These are phyloP conservation scores for Acanthiza pusilla DNA, from an alignment of 2,797 vertebrate genomes.

Conservation along the genomic window DNA sequence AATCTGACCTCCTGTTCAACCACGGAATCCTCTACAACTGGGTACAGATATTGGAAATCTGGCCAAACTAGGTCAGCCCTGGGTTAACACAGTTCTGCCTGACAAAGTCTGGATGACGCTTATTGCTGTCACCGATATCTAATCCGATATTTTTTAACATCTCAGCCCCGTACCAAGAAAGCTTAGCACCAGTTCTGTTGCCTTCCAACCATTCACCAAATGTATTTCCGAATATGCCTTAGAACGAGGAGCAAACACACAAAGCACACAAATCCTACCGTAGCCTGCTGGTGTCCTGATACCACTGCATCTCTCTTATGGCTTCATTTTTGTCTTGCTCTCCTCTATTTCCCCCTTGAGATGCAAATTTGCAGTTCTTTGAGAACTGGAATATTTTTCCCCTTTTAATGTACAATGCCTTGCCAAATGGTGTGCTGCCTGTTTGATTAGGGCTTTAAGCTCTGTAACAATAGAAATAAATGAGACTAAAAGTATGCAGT, in stretches of 20 bases:
- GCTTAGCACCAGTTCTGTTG: background rate
- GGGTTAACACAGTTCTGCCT: background rate
- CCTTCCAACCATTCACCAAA: background rate
- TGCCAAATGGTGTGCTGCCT: background rate
- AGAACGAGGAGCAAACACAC: background rate
- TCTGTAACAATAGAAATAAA: background rate
- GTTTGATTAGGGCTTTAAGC: background rate
- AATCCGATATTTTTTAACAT: background rate
- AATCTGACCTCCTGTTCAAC: background rate
- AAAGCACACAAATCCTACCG: background rate
- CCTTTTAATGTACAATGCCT: background rate
- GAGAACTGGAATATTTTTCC: background rate
- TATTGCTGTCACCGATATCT: background rate
- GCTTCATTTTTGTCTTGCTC: background rate
- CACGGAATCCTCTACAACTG: background rate
- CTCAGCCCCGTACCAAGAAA: background rate
- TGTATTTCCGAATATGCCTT: background rate
- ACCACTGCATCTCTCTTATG: background rate
- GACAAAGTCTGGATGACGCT: background rate
- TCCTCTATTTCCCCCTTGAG: background rate
- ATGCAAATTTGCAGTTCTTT: constrained; percentile 4
- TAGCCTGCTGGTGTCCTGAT: background rate
- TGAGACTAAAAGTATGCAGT: background rate
- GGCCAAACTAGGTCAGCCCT: background rate
- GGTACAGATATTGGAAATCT: background rate